Conservation (phyloP, 2,113 vertebrate genomes). For the Thymallus thymallus region DNA sequence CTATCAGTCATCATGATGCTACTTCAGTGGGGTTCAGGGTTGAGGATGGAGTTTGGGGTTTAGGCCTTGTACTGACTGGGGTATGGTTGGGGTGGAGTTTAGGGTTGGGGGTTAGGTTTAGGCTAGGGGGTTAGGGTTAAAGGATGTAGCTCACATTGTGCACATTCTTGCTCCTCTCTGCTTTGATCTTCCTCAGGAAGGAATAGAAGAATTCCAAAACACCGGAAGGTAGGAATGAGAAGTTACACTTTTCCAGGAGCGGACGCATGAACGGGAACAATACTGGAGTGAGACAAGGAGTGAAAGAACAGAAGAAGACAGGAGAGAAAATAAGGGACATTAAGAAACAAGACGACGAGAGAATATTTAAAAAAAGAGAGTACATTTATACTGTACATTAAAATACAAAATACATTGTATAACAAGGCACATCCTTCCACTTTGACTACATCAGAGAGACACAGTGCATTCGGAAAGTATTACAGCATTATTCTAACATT, state of each 20-base stretch:
- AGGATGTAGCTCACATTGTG: slow-evolving; percentile 33
- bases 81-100: no score
- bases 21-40: no score
- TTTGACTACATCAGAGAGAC: no score
- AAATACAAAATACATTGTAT: no score
- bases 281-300: slow-evolving; percentile 28
- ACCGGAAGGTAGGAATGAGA: slow-evolving; percentile 45
- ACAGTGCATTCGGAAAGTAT: no score
- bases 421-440: no score
- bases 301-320: background rate
- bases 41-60: no score
- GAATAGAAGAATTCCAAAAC: slow-evolving; percentile 54
- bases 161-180: slow-evolving; percentile 32
- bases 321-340: background rate
- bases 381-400: background rate
- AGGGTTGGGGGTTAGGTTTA: no score
- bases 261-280: slow-evolving; percentile 56
- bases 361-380: background rate
- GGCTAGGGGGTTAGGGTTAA: background rate
- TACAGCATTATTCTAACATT: no score
- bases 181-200: slow-evolving; percentile 54
- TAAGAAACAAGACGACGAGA: background rate
- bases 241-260: slow-evolving; percentile 45
- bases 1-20: background rate
- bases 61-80: no score